Conservation (phyloP, 2,113 vertebrate species). For the Lonchura striata region DNA sequence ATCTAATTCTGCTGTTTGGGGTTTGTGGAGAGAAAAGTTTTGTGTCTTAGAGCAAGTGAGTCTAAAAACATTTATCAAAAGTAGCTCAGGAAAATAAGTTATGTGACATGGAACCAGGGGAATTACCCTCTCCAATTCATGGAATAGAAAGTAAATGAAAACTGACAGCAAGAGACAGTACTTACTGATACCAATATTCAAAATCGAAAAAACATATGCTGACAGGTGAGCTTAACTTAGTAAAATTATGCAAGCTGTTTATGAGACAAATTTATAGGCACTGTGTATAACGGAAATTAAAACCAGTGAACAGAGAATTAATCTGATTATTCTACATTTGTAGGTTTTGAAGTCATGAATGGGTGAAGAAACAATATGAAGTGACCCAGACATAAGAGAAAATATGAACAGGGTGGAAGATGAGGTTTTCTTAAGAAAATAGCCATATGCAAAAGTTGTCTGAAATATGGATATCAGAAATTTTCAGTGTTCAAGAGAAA, state of each 20-base stretch:
- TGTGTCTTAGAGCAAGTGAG: background rate
- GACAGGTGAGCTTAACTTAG: background rate
- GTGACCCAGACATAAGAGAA: background rate
- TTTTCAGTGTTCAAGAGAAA: background rate
- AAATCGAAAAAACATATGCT: background rate
- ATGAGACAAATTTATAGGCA: background rate
- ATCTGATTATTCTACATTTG: background rate
- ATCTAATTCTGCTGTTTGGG: background rate
- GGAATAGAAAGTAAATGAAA: background rate
- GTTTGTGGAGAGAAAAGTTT: background rate
- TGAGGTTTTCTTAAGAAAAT: background rate
- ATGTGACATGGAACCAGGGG: background rate
- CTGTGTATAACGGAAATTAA: background rate
- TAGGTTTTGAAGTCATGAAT: background rate
- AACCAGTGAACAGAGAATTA: background rate
- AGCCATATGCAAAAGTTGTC: background rate
- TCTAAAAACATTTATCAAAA: background rate
- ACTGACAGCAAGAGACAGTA: background rate
- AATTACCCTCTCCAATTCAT: background rate
- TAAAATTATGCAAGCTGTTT: slow-evolving; percentile 5
- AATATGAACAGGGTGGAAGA: background rate
- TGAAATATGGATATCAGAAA: background rate
- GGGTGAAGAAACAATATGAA: background rate
- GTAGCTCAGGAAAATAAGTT: slow-evolving; percentile 14
- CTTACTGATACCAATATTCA: background rate